A percentile compares a stretch with the other conserved stretches of the same genome.
phyloP scores from a whole-genome alignment of 2,113 vertebrate genomes.

The Myodes glareolus region DNA sequence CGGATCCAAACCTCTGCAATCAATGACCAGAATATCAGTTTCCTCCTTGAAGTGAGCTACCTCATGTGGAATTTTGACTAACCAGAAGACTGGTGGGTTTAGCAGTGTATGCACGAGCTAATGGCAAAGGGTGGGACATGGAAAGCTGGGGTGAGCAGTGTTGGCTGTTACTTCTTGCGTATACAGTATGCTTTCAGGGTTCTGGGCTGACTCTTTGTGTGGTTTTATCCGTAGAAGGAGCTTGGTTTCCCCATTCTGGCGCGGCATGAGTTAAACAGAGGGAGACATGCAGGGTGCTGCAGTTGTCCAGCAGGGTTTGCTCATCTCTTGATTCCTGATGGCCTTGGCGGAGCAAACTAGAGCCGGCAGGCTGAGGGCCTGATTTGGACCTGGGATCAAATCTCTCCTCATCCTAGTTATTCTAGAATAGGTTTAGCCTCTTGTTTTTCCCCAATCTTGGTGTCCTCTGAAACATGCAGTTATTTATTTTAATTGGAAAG shows the following conservation, averaged over 20 bases:
- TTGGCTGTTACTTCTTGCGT: neutral
- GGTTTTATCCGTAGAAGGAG: neutral
- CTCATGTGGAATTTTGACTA: neutral
- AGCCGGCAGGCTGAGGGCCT: neutral
- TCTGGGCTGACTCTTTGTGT: neutral
- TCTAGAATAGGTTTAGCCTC: neutral
- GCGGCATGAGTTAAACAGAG: neutral
- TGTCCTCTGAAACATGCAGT: neutral
- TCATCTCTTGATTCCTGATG: neutral
- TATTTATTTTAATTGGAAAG: neutral
- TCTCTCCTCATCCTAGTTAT: neutral
- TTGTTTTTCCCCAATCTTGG: neutral
- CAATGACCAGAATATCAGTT: neutral
- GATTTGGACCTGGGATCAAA: neutral
- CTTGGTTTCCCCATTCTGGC: neutral
- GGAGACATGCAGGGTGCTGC: neutral
- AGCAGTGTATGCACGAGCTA: neutral
- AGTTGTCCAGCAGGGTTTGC: neutral
- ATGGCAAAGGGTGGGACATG: no score
- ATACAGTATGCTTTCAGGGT: neutral
- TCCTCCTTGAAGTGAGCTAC: neutral
- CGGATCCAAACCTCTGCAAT: no score
- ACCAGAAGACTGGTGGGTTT: neutral
- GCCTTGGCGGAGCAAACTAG: no score
- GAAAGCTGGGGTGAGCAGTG: neutral